Percentiles rank a stretch among this genome's conserved stretches.
Evolutionary conservation across 2,113 vertebrate genomes (phyloP).

Genomic region (Datnioides undecimradiatus): DNA sequence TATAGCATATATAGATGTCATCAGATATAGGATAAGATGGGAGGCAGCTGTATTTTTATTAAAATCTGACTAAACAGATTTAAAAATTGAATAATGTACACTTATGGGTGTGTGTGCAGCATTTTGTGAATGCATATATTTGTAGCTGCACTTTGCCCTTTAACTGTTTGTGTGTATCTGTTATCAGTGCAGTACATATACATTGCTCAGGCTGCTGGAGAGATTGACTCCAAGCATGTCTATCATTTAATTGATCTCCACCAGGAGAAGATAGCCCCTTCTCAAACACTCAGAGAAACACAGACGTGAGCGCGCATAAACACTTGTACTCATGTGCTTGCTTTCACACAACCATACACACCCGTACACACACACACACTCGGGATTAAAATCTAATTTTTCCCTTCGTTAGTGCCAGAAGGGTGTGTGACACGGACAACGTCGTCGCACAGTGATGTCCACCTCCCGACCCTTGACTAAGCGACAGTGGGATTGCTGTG

Average conservation of each 20-base stretch:
- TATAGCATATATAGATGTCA: too few species aligned
- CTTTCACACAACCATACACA: background rate
- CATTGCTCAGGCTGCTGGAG: constrained; percentile 11
- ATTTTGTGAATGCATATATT: background rate
- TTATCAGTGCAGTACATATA: constrained; percentile 22
- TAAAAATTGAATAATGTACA: too few species aligned
- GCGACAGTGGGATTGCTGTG: constrained; percentile 36
- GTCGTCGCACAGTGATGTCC: constrained; percentile 25
- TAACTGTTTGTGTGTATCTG: background rate
- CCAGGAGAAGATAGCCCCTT: constrained; percentile 23
- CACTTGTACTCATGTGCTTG: constrained; percentile 18
- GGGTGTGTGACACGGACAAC: constrained; percentile 54
- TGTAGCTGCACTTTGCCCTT: background rate
- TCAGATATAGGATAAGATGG: background rate
- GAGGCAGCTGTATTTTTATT: background rate
- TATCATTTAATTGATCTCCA: constrained; percentile 76
- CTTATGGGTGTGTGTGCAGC: background rate
- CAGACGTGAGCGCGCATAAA: background rate
- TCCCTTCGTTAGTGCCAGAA: constrained; percentile 56
- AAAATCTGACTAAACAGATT: background rate
- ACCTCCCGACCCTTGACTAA: constrained; percentile 62
- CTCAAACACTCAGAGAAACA: constrained; percentile 4
- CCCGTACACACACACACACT: constrained; percentile 13
- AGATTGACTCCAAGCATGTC: constrained; percentile 38
- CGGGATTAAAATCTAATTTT: constrained; percentile 66